Base-by-base conservation (phyloP, 2,113 vertebrate species). In the Xyrauchen texanus region DNA sequence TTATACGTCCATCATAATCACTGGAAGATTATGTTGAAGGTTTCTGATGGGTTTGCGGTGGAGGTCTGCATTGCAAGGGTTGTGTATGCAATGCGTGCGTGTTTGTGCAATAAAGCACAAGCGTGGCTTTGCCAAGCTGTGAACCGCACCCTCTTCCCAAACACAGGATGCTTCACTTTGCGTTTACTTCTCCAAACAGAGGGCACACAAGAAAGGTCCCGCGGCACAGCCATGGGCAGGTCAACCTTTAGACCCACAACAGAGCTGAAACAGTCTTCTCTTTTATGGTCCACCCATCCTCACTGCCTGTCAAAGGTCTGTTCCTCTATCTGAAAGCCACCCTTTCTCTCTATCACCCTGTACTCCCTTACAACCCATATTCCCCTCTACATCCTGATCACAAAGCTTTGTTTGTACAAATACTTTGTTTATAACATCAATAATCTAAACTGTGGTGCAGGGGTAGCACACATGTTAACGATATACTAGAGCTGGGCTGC, bases 121-220 rank as follows among this genome's bases (percentile, higher is more conserved):
- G 92, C 87, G 85, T 86, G 87, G 89, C 90, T 87, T 72, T 97
- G 96, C 96, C 95, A 98, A 95, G 96, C 91, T 92, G 93, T 77
- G 95, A 87, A 93, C 96, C 94, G 92, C 97, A 93, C 98, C 98
- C 98, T 96, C 94, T 98, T 96, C 97, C 95, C 95, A 98, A 98
- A 98, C 96, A 99, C 96, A 98, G 97, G 98, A 98, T 97, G 96
- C 94, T 92, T 94, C 91, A 93, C 93, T 45, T 51, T 96, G 95
- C 98, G 97, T 99, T 99, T 98, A 98, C 95, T 96, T 96, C 96
- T 98, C 95, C 96, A 95, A 95, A 97, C 95, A 93, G 93, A 96
- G 94, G 86, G 92, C 94, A 91, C 88, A 97, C 95, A 97, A 95
- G 96, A 98, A 96, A 98, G 94, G 95, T 97, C 95, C 94, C 88